A percentile compares a stretch with the other conserved stretches of the same genome.
Conservation (phyloP, 2,113 vertebrate species). For the Crotalus tigris region DNA sequence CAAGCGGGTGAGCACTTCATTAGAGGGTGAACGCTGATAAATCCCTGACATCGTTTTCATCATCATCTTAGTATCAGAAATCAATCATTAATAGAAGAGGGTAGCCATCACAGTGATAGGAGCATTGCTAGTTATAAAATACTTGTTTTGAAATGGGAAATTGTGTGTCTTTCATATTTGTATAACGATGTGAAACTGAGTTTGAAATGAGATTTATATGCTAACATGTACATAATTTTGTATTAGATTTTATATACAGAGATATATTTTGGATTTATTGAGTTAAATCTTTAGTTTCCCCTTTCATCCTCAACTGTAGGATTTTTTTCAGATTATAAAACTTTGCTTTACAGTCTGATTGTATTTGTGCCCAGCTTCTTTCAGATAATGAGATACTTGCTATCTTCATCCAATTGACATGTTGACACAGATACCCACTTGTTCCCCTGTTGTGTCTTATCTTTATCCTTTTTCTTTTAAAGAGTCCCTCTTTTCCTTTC, state of each 20-base stretch:
- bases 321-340: neutral
- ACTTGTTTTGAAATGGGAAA: neutral
- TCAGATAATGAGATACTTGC: neutral
- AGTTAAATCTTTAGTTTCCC: neutral
- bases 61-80: neutral
- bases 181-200: neutral
- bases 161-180: neutral
- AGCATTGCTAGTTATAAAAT: neutral
- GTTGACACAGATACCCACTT: neutral
- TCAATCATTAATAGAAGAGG: neutral
- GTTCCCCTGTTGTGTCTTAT: neutral
- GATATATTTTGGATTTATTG: neutral
- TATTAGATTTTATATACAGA: neutral
- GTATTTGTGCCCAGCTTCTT: conserved; percentile 9
- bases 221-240: neutral
- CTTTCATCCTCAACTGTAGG: neutral
- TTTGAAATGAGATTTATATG: neutral
- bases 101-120: neutral
- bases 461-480: neutral
- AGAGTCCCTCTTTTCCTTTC: conserved; percentile 23
- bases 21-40: neutral
- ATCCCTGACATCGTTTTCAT: neutral
- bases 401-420: neutral
- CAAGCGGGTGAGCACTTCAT: neutral
- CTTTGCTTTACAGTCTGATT: conserved; percentile 23